These are phyloP conservation scores for Corbicula japonica DNA, from an alignment of 2,888 invertebrate genomes.

Conservation along the genomic window DNA sequence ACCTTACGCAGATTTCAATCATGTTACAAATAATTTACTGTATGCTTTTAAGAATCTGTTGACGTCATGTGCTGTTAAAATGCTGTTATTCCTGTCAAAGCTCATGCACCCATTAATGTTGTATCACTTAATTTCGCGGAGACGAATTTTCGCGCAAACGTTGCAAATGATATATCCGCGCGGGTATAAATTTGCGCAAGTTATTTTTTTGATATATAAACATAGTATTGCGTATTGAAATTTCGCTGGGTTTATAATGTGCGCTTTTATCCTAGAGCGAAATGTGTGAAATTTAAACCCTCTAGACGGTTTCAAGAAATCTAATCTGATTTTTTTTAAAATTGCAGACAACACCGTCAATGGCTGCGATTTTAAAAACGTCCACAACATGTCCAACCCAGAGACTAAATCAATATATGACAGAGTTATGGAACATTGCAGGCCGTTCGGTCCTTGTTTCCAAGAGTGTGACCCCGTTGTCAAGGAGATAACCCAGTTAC, in stretches of 20 bases:
- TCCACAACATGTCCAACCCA: slow-evolving; percentile 45
- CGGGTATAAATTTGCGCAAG: neutral
- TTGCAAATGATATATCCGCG: too few relatives aligned
- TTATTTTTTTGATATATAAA: slow-evolving; percentile 5
- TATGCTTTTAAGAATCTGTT: too few relatives aligned
- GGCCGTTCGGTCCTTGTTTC: slow-evolving; percentile 43
- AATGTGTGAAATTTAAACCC: too few relatives aligned
- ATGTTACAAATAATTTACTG: too few relatives aligned
- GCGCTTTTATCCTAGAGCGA: too few relatives aligned
- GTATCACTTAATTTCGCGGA: too few relatives aligned
- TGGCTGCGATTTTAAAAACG: slow-evolving; percentile 44
- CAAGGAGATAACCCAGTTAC: slow-evolving; percentile 33
- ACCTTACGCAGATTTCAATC: too few relatives aligned
- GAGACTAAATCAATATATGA: slow-evolving; percentile 28
- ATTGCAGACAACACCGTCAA: slow-evolving; percentile 43
- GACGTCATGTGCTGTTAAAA: too few relatives aligned
- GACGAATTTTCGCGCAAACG: too few relatives aligned
- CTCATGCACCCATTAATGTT: neutral
- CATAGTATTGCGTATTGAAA: slow-evolving; percentile 44
- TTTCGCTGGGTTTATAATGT: too few relatives aligned
- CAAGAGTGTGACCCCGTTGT: slow-evolving; percentile 48
- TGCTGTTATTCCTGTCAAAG: slow-evolving; percentile 41
- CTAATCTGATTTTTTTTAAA: neutral
- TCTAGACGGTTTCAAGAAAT: too few relatives aligned
- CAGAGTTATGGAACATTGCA: slow-evolving; percentile 46